Evolutionary conservation across 2,888 invertebrate genomes (phyloP), one percentile per base, ranked within the genome.

Genomic region (Leptinotarsa rubiginosa): DNA sequence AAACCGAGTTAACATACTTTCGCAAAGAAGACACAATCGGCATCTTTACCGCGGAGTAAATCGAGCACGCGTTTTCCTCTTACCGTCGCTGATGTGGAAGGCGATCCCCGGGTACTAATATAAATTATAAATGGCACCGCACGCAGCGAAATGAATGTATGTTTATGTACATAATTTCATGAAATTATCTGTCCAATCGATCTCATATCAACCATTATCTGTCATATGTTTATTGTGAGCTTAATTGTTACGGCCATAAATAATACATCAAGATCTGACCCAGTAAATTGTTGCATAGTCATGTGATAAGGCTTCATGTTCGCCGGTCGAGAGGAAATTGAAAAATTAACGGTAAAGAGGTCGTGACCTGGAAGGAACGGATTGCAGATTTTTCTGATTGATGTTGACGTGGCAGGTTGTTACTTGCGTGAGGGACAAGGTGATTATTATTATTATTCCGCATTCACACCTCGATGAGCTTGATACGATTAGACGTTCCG

Each of bases 191-290:
- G 65, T 41, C 49, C 52, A 69, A 72, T 69, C 69, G 75, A 75
- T 75, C 71, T 72, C 47, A 72, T 72, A 75, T 71, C 71, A 69
- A 75, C 52, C 67, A 75, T 72, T 75, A 75, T 69, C 72, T 72
- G 68, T 75, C 72, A 47, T 69, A 72, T 41, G 71, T 65, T 75
- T 49, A 69, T 75, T 75, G 74, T 74, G 59, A 56, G 66, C 68
- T 56, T 72, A 71, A 75, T 75, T 72, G 75, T 69, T 69, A 31
- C 59, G 18, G 59, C 56, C 68, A 59, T 74, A 74, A 74, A 74
- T 74, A 74, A 65, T 71, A 56, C 71, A 71, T 74, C 70, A 64
- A 64, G 67, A 70, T 62, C 50, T 74, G 74, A 71, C 74, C 70
- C 56, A 74, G 69, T 71, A 71, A 74, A 71, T 74, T 74, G 56